phyloP scores from a whole-genome alignment of 2,797 vertebrate genomes.

The Cossypha polioptera region DNA sequence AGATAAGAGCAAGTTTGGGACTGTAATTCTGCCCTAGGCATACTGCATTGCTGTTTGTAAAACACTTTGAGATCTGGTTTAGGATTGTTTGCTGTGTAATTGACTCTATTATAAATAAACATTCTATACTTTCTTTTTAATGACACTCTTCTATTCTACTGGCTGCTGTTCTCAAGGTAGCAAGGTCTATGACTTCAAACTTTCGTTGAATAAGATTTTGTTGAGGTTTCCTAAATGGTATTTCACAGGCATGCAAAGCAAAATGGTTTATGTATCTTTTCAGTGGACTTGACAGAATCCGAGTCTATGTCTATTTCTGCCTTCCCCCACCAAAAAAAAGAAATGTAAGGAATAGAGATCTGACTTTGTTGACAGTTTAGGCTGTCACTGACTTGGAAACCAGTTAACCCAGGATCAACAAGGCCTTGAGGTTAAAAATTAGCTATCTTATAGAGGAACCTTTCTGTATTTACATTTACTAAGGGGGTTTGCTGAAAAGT shows the following conservation, averaged over 20 bases:
- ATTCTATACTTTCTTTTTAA: not conserved
- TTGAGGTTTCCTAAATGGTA: not conserved
- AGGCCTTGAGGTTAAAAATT: not conserved
- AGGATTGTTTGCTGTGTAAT: not conserved
- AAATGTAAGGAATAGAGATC: not conserved
- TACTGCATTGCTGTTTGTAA: slow-evolving; percentile 1
- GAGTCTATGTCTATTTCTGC: not conserved
- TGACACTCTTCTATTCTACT: not conserved
- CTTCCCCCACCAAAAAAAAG: not conserved
- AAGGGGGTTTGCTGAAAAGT: not conserved
- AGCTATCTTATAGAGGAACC: not conserved
- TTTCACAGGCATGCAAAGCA: not conserved
- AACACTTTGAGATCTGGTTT: not conserved
- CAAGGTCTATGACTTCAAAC: not conserved
- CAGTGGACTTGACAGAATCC: not conserved
- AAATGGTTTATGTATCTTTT: not conserved
- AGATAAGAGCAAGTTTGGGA: not conserved
- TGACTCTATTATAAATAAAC: slow-evolving; percentile 33
- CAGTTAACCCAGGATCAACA: not conserved
- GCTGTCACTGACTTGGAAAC: not conserved
- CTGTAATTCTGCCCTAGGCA: not conserved
- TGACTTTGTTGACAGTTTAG: not conserved
- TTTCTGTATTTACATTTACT: not conserved
- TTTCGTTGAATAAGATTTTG: not conserved
- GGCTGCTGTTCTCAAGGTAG: not conserved